Conservation (phyloP, 2,797 vertebrate genomes). For the Naso thynnoides region DNA sequence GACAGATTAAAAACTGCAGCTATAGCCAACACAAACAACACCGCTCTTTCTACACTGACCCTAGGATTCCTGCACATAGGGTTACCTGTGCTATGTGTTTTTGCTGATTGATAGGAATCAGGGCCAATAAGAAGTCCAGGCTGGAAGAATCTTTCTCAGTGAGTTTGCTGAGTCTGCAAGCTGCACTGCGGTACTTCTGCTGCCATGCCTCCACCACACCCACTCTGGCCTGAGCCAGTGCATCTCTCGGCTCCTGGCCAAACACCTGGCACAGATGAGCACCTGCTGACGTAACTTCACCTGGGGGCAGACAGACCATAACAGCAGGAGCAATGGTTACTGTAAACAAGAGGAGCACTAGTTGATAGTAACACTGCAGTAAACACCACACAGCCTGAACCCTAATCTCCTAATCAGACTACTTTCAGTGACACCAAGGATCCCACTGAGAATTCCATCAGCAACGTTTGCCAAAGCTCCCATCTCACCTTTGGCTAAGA, state of each 20-base stretch:
- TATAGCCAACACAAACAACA: neutral
- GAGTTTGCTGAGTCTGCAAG: conserved; percentile 84
- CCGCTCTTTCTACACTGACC: neutral
- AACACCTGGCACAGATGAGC: conserved; percentile 86
- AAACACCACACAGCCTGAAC: conserved; percentile 10
- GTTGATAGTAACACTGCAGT: neutral
- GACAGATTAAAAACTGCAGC: neutral
- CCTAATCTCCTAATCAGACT: neutral
- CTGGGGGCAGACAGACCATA: conserved; percentile 70
- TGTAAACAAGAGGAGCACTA: neutral
- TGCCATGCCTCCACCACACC: conserved; percentile 89
- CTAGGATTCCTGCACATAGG: neutral
- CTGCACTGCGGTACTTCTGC: conserved; percentile 79
- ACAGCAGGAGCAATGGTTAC: conserved; percentile 32
- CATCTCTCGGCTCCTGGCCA: conserved; percentile 80
- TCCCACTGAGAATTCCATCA: neutral
- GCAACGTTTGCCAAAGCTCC: conserved; percentile 3
- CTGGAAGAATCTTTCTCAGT: conserved; percentile 82
- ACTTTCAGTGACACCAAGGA: conserved; percentile 16
- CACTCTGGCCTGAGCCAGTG: conserved; percentile 83
- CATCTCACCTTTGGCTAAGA: conserved; percentile 87
- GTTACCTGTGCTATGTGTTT: conserved; percentile 88
- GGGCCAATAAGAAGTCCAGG: conserved; percentile 86
- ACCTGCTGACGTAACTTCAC: conserved; percentile 85
- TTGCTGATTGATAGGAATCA: conserved; percentile 83